Percentiles rank a stretch among this genome's conserved stretches.
Evolutionary conservation across 2,888 invertebrate species (phyloP).

Genomic region (Strigamia crassipes): DNA sequence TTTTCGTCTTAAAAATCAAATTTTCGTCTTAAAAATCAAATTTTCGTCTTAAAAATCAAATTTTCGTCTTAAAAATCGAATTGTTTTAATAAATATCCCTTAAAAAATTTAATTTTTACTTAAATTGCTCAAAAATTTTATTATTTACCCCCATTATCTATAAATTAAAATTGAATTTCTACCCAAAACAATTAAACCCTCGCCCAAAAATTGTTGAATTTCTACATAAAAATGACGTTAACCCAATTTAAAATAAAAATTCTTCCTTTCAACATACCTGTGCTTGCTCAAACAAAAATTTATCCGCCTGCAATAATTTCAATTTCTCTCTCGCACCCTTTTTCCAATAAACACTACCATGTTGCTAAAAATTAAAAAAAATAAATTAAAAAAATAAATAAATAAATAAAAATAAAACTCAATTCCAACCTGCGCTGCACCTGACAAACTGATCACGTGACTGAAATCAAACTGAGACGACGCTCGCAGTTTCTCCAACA

Average conservation of each 20-base stretch:
- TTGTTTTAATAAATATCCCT: too few species aligned
- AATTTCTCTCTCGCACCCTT: slow-evolving; percentile 72
- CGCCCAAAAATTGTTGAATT: too few species aligned
- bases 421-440: slow-evolving; percentile 80
- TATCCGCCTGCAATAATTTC: slow-evolving; percentile 69
- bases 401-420: too few species aligned
- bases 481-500: slow-evolving; percentile 80
- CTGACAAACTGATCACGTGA: slow-evolving; percentile 81
- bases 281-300: slow-evolving; percentile 82
- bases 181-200: too few species aligned
- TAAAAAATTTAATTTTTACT: background rate
- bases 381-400: slow-evolving; percentile 18
- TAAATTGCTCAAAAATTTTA: too few species aligned
- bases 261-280: slow-evolving; percentile 64
- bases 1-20: too few species aligned
- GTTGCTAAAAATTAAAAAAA: slow-evolving; percentile 73
- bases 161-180: too few species aligned
- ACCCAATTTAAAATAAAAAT: too few species aligned
- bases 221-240: too few species aligned
- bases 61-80: background rate
- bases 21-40: too few species aligned
- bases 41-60: too few species aligned
- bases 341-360: slow-evolving; percentile 95
- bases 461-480: slow-evolving; percentile 78
- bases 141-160: too few species aligned